These are phyloP conservation scores for Chloroceryle amazona DNA, from an alignment of 2,797 vertebrate species.

Conservation along the genomic window DNA sequence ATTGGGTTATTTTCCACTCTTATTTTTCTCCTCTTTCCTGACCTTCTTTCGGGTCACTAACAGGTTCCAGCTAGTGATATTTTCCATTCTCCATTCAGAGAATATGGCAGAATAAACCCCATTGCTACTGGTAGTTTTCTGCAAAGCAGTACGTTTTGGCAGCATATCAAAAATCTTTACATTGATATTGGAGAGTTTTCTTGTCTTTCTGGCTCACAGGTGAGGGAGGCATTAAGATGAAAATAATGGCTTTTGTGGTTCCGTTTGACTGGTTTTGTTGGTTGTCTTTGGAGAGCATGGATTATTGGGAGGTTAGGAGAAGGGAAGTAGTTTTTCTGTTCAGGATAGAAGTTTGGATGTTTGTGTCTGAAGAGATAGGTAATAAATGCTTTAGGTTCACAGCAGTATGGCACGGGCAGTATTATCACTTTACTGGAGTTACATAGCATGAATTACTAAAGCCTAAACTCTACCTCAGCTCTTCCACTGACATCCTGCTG, in stretches of 20 bases:
- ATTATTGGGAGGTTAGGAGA: background rate
- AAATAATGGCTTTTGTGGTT: background rate
- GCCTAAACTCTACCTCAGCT: background rate
- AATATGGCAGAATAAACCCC: background rate
- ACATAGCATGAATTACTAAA: background rate
- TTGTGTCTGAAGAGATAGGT: background rate
- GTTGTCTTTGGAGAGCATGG: background rate
- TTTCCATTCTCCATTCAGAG: background rate
- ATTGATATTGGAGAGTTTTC: background rate
- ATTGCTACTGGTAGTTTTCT: background rate
- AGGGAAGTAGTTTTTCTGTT: background rate
- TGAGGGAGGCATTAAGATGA: background rate
- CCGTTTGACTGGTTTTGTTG: background rate
- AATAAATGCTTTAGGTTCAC: background rate
- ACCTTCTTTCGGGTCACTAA: conserved; percentile 14
- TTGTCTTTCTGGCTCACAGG: background rate
- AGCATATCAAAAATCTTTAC: background rate
- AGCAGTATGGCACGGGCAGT: background rate
- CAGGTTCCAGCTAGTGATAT: conserved; percentile 9
- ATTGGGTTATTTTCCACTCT: conserved; percentile 16
- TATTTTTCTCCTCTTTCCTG: conserved; percentile 44
- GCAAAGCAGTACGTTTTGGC: background rate
- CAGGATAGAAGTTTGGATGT: background rate
- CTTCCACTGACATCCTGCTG: background rate
- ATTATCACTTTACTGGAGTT: background rate